Evolutionary conservation across 2,888 invertebrate species (phyloP), one percentile per base, ranked within the genome.

Genomic region (Lamproptera curius): DNA sequence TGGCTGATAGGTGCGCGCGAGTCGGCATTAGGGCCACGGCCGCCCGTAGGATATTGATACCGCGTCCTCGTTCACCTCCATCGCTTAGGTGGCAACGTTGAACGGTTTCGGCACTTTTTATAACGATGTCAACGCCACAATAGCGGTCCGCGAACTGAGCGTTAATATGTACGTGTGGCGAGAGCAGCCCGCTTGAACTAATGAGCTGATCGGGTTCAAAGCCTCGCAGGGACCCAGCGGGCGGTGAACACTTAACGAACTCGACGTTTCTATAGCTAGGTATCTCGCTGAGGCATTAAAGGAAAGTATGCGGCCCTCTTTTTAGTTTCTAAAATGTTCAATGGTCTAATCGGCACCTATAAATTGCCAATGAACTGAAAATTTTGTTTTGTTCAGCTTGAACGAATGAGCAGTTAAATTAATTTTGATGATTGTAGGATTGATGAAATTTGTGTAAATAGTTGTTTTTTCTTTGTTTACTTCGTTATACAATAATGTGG

Each of bases 171-270:
- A 73, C 73, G 72, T 74, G 58, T 68, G 66, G 72, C 69, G 67
- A 72, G 70, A 75, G 73, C 66, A 74, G 76, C 73, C 75, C 69
- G 72, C 73, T 70, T 77, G 82, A 70, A 79, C 77, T 85, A 85
- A 87, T 84, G 80, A 79, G 73, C 70, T 74, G 82, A 79, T 83
- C 74, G 84, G 69, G 81, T 86, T 84, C 86, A 84, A 85, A 85
- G 76, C 78, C 67, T 59, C 60, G 60, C 65, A n/a, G 65, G 70
- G 68, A 61, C 76, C 64, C 82, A 58, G 62, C 81, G 76, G 80
- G 83, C 63, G 76, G 71, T 36, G 34, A 23, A 17, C 62, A 64
- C 75, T 74, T 70, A 68, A 66, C 70, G 63, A 62, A 67, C 62
- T 66, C 57, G n/a, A n/a, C n/a, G n/a, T n/a, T n/a, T n/a, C n/a